These are phyloP conservation scores for Amorpha juglandis DNA, from an alignment of 2,888 invertebrate species.

Conservation along the genomic window DNA sequence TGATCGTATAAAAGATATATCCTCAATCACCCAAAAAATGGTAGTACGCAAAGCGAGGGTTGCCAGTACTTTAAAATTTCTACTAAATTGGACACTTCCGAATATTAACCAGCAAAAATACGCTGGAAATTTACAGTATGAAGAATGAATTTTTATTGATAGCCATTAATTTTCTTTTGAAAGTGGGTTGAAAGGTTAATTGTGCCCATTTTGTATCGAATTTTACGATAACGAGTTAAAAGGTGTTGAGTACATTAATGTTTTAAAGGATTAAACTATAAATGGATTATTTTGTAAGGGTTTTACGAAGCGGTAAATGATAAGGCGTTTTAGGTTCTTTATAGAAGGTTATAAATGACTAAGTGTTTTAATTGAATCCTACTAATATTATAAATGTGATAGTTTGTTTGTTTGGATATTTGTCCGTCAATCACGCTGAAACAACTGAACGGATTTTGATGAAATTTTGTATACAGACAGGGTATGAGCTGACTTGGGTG, in stretches of 20 bases:
- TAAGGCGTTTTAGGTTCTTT: neutral
- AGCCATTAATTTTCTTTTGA: conserved; percentile 21
- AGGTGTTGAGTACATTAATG: conserved; percentile 3
- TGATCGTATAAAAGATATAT: neutral
- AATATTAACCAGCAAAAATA: conserved; percentile 11
- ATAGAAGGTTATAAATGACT: neutral
- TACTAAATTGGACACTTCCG: conserved; percentile 15
- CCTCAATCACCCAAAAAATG: conserved; percentile 40
- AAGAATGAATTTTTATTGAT: conserved; percentile 27
- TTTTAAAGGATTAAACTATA: conserved; percentile 1
- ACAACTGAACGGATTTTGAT: too few relatives aligned
- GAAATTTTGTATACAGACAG: too few relatives aligned
- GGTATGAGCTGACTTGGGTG: too few relatives aligned
- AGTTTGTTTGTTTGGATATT: too few relatives aligned
- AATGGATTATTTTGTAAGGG: neutral
- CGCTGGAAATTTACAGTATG: conserved; percentile 1
- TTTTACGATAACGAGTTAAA: neutral
- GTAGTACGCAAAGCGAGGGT: conserved; percentile 3
- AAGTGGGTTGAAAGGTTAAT: conserved; percentile 23
- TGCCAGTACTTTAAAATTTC: conserved; percentile 16
- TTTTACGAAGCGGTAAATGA: neutral
- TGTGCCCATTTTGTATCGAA: neutral
- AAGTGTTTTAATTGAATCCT: too few relatives aligned
- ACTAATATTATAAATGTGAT: too few relatives aligned
- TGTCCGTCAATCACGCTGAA: too few relatives aligned